Evolutionary conservation across 1,140 invertebrate genomes (phyloP).

Genomic region (Pemphigus obesinymphae): DNA sequence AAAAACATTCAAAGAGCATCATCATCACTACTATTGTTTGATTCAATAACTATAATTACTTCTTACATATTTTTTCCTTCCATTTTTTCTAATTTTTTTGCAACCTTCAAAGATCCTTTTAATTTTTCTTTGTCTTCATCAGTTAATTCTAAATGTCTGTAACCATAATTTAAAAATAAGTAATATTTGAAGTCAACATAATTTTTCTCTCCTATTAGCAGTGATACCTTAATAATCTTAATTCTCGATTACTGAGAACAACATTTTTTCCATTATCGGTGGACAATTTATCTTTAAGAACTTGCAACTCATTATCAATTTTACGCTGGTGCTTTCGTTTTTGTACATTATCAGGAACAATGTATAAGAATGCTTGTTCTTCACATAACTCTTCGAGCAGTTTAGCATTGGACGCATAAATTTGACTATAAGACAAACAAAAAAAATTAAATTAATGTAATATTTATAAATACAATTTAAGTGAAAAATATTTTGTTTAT

Average conservation of each 20-base stretch:
- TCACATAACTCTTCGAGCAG: conserved; percentile 79
- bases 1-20: background rate
- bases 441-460: conserved; percentile 8
- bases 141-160: conserved; percentile 80
- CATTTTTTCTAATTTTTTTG: conserved; percentile 84
- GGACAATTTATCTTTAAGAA: conserved; percentile 75
- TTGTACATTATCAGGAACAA: conserved; percentile 79
- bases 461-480: background rate
- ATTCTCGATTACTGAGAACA: conserved; percentile 86
- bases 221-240: conserved; percentile 70
- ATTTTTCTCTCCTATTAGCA: background rate
- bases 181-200: background rate
- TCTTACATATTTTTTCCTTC: conserved; percentile 65
- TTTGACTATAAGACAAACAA: conserved; percentile 55
- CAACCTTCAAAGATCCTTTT: conserved; percentile 87
- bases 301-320: conserved; percentile 82
- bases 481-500: background rate
- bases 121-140: conserved; percentile 89
- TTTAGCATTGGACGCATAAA: conserved; percentile 65
- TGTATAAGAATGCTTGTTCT: conserved; percentile 81
- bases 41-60: conserved; percentile 45
- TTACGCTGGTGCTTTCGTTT: conserved; percentile 79
- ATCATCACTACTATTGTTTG: conserved; percentile 58
- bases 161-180: conserved; percentile 27
- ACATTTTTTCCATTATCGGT: conserved; percentile 69